A percentile compares a stretch with the other conserved stretches of the same genome.
Evolutionary conservation across 1,140 invertebrate species (phyloP).

Genomic region (Drosophila repleta): DNA sequence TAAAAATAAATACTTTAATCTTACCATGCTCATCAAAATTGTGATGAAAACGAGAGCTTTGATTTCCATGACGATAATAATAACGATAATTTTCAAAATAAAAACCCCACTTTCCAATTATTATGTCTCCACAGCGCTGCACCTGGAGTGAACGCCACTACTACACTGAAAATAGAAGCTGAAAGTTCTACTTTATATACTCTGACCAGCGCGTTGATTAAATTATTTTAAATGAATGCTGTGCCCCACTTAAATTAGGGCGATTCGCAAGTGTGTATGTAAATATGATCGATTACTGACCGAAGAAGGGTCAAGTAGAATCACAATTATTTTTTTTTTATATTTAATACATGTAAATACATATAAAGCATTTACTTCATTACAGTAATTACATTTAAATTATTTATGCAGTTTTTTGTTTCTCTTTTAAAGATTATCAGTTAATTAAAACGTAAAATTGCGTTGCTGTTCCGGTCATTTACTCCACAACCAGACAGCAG

Average conservation of each 20-base stretch:
- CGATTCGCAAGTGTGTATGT: too few species aligned
- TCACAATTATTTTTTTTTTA: not conserved
- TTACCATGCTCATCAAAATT: not conserved
- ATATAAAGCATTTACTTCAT: not conserved
- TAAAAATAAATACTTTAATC: not conserved
- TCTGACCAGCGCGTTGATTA: too few species aligned
- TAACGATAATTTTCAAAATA: too few species aligned
- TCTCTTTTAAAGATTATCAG: not conserved
- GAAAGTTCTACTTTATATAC: too few species aligned
- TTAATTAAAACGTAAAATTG: not conserved
- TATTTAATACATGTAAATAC: not conserved
- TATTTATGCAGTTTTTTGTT: not conserved
- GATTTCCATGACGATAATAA: not conserved
- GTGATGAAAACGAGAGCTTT: not conserved
- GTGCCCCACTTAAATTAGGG: too few species aligned
- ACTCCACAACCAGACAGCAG: not conserved
- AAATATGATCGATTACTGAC: too few species aligned
- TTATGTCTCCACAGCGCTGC: too few species aligned
- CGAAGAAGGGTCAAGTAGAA: too few species aligned
- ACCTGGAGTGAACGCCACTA: too few species aligned
- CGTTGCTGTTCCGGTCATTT: not conserved
- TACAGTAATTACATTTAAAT: not conserved
- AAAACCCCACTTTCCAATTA: too few species aligned
- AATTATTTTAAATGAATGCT: too few species aligned
- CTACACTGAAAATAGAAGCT: too few species aligned